Evolutionary conservation across 1,140 invertebrate species (phyloP).

Genomic region (Homalodisca vitripennis): DNA sequence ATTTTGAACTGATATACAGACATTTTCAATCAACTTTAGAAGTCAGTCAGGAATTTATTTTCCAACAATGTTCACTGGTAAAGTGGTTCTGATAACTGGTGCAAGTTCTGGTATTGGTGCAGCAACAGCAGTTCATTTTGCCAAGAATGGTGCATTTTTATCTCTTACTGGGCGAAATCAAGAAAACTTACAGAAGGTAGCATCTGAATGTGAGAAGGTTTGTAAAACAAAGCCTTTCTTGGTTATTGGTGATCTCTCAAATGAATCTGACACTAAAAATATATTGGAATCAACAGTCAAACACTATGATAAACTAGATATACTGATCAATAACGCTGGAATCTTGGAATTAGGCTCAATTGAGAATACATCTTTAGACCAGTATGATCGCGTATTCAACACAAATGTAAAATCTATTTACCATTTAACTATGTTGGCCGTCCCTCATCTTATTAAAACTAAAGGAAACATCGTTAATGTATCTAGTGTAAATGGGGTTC

Average conservation of each 20-base stretch:
- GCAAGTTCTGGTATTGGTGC: conserved; percentile 86
- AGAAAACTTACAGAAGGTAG: conserved; percentile 61
- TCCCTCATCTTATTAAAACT: conserved; percentile 76
- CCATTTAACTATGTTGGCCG: conserved; percentile 78
- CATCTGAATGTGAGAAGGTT: conserved; percentile 58
- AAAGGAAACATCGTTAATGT: conserved; percentile 69
- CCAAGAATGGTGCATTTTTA: conserved; percentile 68
- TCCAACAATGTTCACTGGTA: conserved; percentile 57
- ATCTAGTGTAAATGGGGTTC: conserved; percentile 59
- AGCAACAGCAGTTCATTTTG: conserved; percentile 73
- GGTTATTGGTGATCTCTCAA: conserved; percentile 68
- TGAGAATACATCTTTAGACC: conserved; percentile 76
- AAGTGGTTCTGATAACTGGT: conserved; percentile 70
- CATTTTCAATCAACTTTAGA: too few relatives aligned
- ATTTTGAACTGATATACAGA: too few relatives aligned
- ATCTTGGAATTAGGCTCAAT: conserved; percentile 78
- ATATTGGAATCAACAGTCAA: conserved; percentile 69
- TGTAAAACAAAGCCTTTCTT: conserved; percentile 51
- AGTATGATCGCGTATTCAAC: conserved; percentile 82
- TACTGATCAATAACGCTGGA: conserved; percentile 48
- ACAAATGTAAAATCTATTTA: conserved; percentile 83
- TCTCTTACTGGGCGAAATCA: conserved; percentile 73
- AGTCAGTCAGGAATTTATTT: too few relatives aligned
- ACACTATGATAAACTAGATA: conserved; percentile 59
- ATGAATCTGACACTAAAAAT: conserved; percentile 69